Evolutionary conservation across 2,797 vertebrate genomes (phyloP), one percentile per base, ranked within the genome.

Genomic region (Lacerta agilis): DNA sequence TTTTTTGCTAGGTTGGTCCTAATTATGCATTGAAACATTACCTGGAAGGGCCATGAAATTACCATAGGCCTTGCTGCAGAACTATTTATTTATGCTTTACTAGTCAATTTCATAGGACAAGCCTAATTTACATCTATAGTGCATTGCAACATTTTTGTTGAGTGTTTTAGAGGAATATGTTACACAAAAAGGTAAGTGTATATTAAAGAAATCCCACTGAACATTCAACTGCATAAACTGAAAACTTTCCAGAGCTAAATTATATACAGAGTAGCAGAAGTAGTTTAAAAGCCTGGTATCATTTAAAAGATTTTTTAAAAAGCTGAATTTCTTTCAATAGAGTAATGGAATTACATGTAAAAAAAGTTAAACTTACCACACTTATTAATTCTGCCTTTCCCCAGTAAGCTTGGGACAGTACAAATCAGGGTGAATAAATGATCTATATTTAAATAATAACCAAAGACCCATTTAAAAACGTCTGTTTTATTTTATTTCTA

Each of bases 111-210:
- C 78, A 88, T 91, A 86, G 76, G 92, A 90, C 84, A 93, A 92
- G 94, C 87, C 90, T 92, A 90, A 94, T 87, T 91, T 93, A 93
- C 91, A 91, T 93, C 94, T 94, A 91, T 94, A 95, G 94, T 92
- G 94, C 92, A 95, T 85, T 94, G 90, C 92, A 94, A 85, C 92
- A 92, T 95, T 93, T 94, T 93, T 94, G 82, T 95, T 90, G 93
- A 92, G 94, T 89, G 91, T 88, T 92, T 93, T 79, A 92, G 92
- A 80, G 86, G 93, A 95, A 86, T 95, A 0, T 86, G 80, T 93
- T 90, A 85, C 91, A 94, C 93, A 93, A 88, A 87, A 93, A 96
- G 96, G 96, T 97, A 97, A 97, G 95, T 95, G 80, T 94, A 23
- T 79, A 5, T 69, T 58, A 84, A 18, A 83, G 64, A 86, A 86